A percentile compares a stretch with the other conserved stretches of the same genome.
Evolutionary conservation across 2,113 vertebrate species (phyloP).

Genomic region (Aspiorhynchus laticeps): DNA sequence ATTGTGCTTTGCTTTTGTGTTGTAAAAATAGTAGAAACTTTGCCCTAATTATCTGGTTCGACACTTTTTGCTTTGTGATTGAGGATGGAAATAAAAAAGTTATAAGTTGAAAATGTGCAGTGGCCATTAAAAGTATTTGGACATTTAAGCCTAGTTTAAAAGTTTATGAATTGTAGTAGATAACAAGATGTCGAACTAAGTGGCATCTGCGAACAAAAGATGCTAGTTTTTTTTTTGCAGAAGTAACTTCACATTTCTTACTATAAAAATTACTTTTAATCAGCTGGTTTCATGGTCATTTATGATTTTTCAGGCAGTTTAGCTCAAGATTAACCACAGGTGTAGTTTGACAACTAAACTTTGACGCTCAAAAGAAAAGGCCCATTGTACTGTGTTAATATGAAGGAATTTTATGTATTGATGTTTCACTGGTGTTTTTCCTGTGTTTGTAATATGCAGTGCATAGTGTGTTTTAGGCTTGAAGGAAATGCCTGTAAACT

Average conservation of each 20-base stretch:
- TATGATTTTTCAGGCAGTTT: not conserved
- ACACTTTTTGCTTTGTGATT: not conserved
- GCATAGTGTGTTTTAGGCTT: not conserved
- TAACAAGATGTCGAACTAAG: not conserved
- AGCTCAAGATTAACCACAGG: not conserved
- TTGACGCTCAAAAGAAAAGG: too few species aligned
- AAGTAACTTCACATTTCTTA: not conserved
- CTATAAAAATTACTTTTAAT: not conserved
- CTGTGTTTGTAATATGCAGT: not conserved
- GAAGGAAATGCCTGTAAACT: too few species aligned
- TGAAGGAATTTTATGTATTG: too few species aligned
- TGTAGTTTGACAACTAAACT: not conserved
- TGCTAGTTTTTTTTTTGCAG: not conserved
- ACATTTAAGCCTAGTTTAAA: not conserved
- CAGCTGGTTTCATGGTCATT: not conserved
- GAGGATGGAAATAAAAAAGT: not conserved
- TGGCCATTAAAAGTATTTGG: not conserved
- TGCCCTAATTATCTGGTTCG: not conserved
- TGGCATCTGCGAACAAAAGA: not conserved
- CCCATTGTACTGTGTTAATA: too few species aligned
- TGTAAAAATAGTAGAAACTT: not conserved
- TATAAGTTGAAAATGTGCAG: not conserved
- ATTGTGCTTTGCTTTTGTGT: conserved; percentile 1
- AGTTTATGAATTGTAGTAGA: not conserved
- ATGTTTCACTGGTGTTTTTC: not conserved